These are phyloP conservation scores for Dipodomys spectabilis DNA, from an alignment of 2,113 vertebrate species.

Conservation along the genomic window DNA sequence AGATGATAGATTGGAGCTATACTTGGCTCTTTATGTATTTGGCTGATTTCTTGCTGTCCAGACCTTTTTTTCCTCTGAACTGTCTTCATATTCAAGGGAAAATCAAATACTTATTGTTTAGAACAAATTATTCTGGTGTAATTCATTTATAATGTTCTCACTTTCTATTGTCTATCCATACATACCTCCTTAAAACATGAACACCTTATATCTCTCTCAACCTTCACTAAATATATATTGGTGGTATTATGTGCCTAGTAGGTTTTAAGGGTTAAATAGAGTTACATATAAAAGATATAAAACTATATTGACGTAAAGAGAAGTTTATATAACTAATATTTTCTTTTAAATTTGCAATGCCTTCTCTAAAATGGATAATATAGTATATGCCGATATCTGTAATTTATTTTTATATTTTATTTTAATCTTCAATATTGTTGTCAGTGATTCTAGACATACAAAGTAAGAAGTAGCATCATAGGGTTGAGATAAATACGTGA, in stretches of 20 bases:
- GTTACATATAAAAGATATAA: no score
- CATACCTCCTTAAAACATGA: neutral
- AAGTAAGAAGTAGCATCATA: neutral
- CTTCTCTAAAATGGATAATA: no score
- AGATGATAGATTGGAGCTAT: slow-evolving; percentile 34
- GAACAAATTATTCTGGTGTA: neutral
- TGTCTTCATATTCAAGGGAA: slow-evolving; percentile 27
- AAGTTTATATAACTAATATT: no score
- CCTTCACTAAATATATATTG: neutral
- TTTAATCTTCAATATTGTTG: neutral
- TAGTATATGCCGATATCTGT: neutral
- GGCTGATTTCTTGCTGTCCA: slow-evolving; percentile 42
- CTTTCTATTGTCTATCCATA: neutral
- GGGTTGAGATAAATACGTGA: neutral
- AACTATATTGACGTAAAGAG: no score
- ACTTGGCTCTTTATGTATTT: slow-evolving; percentile 17
- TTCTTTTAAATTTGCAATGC: no score
- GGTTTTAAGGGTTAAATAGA: no score
- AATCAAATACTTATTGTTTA: neutral
- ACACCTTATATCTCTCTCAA: slow-evolving; percentile 22
- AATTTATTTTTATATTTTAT: neutral
- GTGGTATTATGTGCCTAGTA: neutral
- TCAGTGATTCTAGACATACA: neutral
- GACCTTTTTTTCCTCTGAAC: neutral
- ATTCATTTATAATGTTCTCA: slow-evolving; percentile 38